These are phyloP conservation scores for Bugulina stolonifera DNA, from an alignment of 2,888 invertebrate species.

Conservation along the genomic window DNA sequence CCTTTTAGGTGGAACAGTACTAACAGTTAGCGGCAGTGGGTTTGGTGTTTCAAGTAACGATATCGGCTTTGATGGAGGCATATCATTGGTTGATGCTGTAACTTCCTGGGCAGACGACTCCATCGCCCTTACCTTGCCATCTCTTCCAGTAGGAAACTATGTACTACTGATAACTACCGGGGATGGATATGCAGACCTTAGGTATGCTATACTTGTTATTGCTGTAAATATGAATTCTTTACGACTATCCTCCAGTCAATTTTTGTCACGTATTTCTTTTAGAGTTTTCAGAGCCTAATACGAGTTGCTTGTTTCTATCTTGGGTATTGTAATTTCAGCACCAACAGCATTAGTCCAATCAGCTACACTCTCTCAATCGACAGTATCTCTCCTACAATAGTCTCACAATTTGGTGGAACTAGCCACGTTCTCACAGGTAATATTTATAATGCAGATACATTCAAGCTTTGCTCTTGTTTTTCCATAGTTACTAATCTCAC, in stretches of 20 bases:
- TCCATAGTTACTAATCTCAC: no score
- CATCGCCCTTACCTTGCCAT: slow-evolving; percentile 6
- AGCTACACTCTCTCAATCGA: not conserved
- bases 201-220: no score
- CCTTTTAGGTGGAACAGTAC: slow-evolving; percentile 4
- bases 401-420: not conserved
- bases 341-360: not conserved
- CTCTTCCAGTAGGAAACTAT: not conserved
- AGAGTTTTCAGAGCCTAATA: no score
- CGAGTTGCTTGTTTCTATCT: no score
- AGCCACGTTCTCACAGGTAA: slow-evolving; percentile 14
- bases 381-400: not conserved
- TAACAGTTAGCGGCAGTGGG: not conserved
- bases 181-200: slow-evolving; percentile 22
- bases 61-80: not conserved
- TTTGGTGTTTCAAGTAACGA: not conserved
- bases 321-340: no score
- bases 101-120: not conserved
- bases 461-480: no score
- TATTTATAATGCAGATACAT: no score
- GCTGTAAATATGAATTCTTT: no score
- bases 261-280: no score
- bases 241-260: no score
- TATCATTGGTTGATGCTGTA: not conserved
- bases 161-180: not conserved